A percentile compares a stretch with the other conserved stretches of the same genome.
Conservation (phyloP, 2,888 invertebrate species). For the Agrypnus murinus region DNA sequence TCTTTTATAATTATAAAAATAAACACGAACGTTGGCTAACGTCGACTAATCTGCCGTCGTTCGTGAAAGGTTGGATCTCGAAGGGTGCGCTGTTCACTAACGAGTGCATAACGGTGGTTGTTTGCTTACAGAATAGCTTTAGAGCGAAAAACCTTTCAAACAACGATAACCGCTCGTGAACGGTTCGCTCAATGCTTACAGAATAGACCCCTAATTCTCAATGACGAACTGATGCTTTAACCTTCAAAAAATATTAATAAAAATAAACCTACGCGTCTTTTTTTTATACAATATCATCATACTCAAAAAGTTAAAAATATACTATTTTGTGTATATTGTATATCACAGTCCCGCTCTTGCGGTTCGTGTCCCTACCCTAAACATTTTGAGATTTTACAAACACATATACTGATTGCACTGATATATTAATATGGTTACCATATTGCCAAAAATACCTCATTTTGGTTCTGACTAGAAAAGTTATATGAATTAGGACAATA, state of each 20-base stretch:
- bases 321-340: constrained; percentile 55
- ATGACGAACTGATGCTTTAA: too few species aligned
- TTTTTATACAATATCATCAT: background rate
- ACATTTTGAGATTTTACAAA: constrained; percentile 63
- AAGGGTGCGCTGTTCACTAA: too few species aligned
- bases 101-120: too few species aligned
- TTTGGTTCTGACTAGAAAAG: constrained; percentile 55
- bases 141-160: too few species aligned
- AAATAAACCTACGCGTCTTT: background rate
- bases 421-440: constrained; percentile 48
- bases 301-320: constrained; percentile 61
- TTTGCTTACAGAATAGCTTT: too few species aligned
- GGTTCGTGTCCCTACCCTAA: constrained; percentile 65
- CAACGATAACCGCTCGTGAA: too few species aligned
- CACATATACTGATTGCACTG: constrained; percentile 62
- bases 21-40: too few species aligned
- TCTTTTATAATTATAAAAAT: too few species aligned
- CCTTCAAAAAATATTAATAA: background rate
- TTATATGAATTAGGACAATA: constrained; percentile 49
- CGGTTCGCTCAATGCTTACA: too few species aligned
- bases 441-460: constrained; percentile 51
- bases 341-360: constrained; percentile 68
- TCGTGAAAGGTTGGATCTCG: too few species aligned
- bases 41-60: too few species aligned
- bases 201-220: too few species aligned